A percentile compares a stretch with the other conserved stretches of the same genome.
phyloP scores from a whole-genome alignment of 2,888 invertebrate genomes.

The Scaptomyza flava region DNA sequence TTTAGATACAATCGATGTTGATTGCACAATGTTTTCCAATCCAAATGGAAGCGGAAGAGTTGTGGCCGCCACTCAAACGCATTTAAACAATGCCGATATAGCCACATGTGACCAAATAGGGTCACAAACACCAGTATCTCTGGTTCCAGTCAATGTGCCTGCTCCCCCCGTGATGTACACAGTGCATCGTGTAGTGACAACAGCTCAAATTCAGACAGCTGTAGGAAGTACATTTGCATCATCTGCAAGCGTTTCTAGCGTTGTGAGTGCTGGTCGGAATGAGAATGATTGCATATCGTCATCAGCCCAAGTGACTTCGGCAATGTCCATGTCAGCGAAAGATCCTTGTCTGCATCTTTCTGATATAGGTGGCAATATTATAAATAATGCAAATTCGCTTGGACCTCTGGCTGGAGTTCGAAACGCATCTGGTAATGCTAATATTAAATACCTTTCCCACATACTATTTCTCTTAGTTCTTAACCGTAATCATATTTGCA shows the following conservation, averaged over 20 bases:
- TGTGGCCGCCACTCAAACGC: slow-evolving; percentile 82
- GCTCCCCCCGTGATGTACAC: slow-evolving; percentile 83
- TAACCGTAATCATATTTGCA: slow-evolving; percentile 27
- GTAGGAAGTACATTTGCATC: slow-evolving; percentile 83
- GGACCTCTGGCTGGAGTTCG: slow-evolving; percentile 66
- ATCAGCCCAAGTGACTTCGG: slow-evolving; percentile 64
- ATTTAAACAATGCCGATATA: slow-evolving; percentile 61
- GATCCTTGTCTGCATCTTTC: slow-evolving; percentile 53
- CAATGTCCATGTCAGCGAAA: slow-evolving; percentile 62
- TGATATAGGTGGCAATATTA: slow-evolving; percentile 55
- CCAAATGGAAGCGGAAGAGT: slow-evolving; percentile 71
- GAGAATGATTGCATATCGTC: slow-evolving; percentile 73
- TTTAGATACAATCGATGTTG: slow-evolving; percentile 75
- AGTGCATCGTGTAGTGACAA: slow-evolving; percentile 84
- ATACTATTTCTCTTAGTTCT: no score
- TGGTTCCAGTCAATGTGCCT: slow-evolving; percentile 69
- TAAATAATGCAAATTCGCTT: slow-evolving; percentile 50
- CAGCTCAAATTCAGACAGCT: slow-evolving; percentile 84
- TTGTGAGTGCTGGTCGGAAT: slow-evolving; percentile 82
- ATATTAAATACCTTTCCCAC: neutral
- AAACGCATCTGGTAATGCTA: slow-evolving; percentile 78
- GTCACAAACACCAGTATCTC: slow-evolving; percentile 57
- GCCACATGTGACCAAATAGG: slow-evolving; percentile 55
- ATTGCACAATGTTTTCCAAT: slow-evolving; percentile 71
- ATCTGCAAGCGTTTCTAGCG: slow-evolving; percentile 84